phyloP scores from a whole-genome alignment of 2,888 invertebrate species.

The Nephrotoma flavescens region DNA sequence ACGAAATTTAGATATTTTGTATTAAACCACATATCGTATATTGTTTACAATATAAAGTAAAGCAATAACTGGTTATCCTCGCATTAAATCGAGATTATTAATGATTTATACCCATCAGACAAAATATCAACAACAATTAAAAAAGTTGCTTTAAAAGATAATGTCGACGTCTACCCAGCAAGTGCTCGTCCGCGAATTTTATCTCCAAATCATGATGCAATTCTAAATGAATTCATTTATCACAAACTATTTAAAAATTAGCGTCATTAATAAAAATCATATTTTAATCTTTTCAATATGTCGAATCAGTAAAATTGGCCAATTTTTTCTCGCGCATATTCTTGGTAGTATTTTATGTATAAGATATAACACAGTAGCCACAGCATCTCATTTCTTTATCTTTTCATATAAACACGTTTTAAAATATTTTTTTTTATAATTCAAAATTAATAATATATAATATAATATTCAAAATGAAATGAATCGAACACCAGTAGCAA shows the following conservation, averaged over 20 bases:
- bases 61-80: neutral
- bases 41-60: too few relatives aligned
- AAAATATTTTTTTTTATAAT: neutral
- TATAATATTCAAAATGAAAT: neutral
- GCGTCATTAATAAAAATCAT: neutral
- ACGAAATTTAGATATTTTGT: neutral
- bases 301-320: neutral
- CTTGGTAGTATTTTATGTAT: neutral
- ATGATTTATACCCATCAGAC: neutral
- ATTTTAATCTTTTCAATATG: neutral
- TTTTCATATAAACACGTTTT: neutral
- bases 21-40: neutral
- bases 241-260: neutral
- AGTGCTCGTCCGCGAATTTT: neutral
- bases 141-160: neutral
- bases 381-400: neutral
- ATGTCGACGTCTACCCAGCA: neutral
- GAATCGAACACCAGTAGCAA: neutral
- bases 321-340: neutral
- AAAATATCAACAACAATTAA: neutral
- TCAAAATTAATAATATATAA: neutral
- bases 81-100: neutral
- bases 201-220: neutral
- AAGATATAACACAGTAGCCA: neutral
- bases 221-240: neutral